Evolutionary conservation across 2,888 invertebrate genomes (phyloP).

Genomic region (Sinotaia quadrata): DNA sequence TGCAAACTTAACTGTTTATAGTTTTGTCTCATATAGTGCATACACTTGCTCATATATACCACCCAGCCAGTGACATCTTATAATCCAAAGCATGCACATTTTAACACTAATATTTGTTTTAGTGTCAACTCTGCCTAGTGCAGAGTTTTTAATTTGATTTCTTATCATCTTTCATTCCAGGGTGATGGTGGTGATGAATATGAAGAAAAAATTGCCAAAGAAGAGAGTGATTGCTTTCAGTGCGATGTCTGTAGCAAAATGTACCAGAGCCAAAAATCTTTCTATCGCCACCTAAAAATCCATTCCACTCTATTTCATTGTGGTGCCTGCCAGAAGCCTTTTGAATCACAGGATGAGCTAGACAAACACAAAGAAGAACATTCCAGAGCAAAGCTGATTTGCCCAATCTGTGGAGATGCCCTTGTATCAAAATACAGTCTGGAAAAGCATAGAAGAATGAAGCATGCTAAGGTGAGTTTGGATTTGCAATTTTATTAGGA

Average conservation of each 20-base stretch:
- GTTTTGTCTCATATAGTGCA: too few species aligned
- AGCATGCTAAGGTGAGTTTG: constrained; percentile 7
- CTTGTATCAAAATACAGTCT: constrained; percentile 6
- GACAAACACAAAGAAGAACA: background rate
- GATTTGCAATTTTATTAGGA: too few species aligned
- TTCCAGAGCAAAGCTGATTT: background rate
- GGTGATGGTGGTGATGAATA: background rate
- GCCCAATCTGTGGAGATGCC: constrained; percentile 2
- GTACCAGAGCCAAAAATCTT: constrained; percentile 7
- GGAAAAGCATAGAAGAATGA: constrained; percentile 8
- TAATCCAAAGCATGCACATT: too few species aligned
- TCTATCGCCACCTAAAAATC: constrained; percentile 3
- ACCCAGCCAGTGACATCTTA: too few species aligned
- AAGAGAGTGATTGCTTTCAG: constrained; percentile 3
- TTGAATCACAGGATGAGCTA: constrained; percentile 1
- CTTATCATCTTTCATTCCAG: background rate
- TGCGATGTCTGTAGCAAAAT: constrained; percentile 11
- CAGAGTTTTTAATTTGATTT: too few species aligned
- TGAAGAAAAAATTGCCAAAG: background rate
- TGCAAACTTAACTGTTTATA: too few species aligned
- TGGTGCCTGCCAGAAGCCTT: constrained; percentile 8
- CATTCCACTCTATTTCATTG: constrained; percentile 1
- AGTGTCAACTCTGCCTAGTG: too few species aligned
- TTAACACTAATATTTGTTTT: too few species aligned
- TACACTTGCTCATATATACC: too few species aligned